These are phyloP conservation scores for Lepisosteus oculatus DNA, from an alignment of 2,113 vertebrate genomes.

Conservation along the genomic window DNA sequence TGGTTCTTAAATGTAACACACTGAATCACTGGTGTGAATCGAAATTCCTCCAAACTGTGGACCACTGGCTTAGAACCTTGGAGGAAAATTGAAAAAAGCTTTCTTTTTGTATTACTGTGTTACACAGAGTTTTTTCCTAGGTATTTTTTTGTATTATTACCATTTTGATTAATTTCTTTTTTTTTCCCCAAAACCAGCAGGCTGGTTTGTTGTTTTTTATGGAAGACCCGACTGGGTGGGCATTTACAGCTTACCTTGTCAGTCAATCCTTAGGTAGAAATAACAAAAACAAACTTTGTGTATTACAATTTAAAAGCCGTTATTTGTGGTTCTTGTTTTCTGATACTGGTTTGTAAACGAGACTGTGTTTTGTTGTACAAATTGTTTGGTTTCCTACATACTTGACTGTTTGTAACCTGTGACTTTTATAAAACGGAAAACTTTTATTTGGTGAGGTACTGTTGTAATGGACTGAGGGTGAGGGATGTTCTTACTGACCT, in stretches of 20 bases:
- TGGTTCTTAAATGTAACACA: neutral
- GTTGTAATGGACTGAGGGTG: constrained; percentile 23
- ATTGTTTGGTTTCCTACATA: constrained; percentile 26
- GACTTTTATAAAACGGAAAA: constrained; percentile 20
- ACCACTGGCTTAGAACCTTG: neutral
- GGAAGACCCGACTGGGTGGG: neutral
- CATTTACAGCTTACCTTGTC: neutral
- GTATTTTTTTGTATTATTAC: neutral
- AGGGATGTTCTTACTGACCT: constrained; percentile 4
- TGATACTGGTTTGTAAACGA: constrained; percentile 31
- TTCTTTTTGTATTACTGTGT: neutral
- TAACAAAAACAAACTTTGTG: constrained; percentile 15
- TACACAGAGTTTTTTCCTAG: neutral
- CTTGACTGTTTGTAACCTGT: constrained; percentile 41
- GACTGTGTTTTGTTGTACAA: constrained; percentile 28
- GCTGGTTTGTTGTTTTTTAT: constrained; percentile 45
- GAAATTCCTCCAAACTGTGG: constrained; percentile 3
- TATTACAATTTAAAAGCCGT: constrained; percentile 23
- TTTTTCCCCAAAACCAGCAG: constrained; percentile 48
- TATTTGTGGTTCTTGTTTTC: constrained; percentile 25
- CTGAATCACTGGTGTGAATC: constrained; percentile 3
- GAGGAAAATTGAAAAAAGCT: neutral
- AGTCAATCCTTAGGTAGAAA: constrained; percentile 8
- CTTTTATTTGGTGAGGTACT: constrained; percentile 28
- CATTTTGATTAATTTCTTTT: constrained; percentile 17